Evolutionary conservation across 2,888 invertebrate species (phyloP), one percentile per base, ranked within the genome.

Genomic region (Athalia cordata): DNA sequence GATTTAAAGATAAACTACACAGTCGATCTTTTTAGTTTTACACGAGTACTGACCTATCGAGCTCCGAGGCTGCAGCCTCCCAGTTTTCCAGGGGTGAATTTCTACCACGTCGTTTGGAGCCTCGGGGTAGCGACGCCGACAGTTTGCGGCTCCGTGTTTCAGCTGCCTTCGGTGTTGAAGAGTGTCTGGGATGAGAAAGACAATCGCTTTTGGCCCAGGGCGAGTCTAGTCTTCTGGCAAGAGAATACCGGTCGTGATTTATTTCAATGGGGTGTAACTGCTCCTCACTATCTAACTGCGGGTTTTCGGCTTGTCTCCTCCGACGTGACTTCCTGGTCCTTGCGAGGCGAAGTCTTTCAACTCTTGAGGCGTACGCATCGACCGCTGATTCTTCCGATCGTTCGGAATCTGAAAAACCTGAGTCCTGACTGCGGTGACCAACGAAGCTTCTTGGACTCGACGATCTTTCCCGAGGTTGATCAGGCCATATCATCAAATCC

Each of bases 391-490:
- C 87, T 47, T 86, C 85, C n/a, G 94, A 94, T 83, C 92, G 93
- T 84, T 95, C 95, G 0, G 95, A 95, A 85, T 96, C 96, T 0
- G 95, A 95, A 89, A 96, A 96, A 1, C 96, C 96, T 0, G 95
- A 96, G 89, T 95, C 95, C 89, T 95, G 95, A 85, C 95, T 95
- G 80, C 94, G 94, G 81, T 95, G 94, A 87, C 95, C 75, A n/a
- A 66, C 66, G 65, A 11, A 77, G 59, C 77, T 94, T 49, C 90
- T 93, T 81, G 91, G 93, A 86, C 92, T 93, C 85, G 91, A 92
- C 80, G 91, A 89, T 88, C 87, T 75, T 15, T 62, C 75, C 50
- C 59, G 72, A 49, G 55, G 9, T 11, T n/a, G 72, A 59, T 50
- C 3, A n/a, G n/a, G 65, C 9, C 49, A 67, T 70, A 78, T 61